Base-by-base conservation (phyloP, 2,113 vertebrate genomes). In the Agapornis roseicollis region DNA sequence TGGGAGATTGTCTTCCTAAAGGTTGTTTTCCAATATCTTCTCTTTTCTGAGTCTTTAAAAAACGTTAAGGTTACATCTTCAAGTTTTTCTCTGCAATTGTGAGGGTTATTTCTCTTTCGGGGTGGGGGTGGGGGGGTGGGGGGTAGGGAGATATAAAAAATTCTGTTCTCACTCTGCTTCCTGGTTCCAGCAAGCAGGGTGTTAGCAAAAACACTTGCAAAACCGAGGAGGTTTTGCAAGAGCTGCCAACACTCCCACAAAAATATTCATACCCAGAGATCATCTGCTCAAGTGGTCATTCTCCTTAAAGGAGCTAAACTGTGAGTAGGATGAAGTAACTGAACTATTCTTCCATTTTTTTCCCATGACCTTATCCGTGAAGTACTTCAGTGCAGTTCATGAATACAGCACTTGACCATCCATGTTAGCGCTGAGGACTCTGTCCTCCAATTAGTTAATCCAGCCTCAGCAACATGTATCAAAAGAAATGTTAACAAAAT, bases 141-240 rank as follows among this genome's bases (percentile, higher is more conserved):
- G 56, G 31, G 41, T 11, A 13, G 41, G 9, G 16, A 19, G 56
- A 16, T 58, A 7, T 24, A 14, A 27, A 35, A 29, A n/a, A 8
- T 9, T 33, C 28, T 83, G 24, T 41, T 66, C 80, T 87, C n/a
- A 53, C 5, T 61, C 50, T 69, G 27, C 82, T 95, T 96, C 76
- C 85, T 77, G 79, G 93, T 96, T 93, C 88, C 63, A 80, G 79
- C 66, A 95, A 41, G 41, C 71, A 92, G 78, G n/a, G n/a, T 41
- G 19, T 85, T 89, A 77, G 65, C 58, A 74, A 80, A 85, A 95
- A 65, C 77, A 31, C 79, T 93, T 95, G 85, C 89, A 94, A 93
- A 93, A 96, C 46, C 5, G n/a, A 94, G 74, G 79, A 95, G 83
- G 85, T 28, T 88, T 85, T 85, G 79, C 79, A 71, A 95, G 88